Percentiles rank a stretch among this genome's conserved stretches.
Evolutionary conservation across 2,797 vertebrate species (phyloP).

Genomic region (Pipistrellus pipistrellus): DNA sequence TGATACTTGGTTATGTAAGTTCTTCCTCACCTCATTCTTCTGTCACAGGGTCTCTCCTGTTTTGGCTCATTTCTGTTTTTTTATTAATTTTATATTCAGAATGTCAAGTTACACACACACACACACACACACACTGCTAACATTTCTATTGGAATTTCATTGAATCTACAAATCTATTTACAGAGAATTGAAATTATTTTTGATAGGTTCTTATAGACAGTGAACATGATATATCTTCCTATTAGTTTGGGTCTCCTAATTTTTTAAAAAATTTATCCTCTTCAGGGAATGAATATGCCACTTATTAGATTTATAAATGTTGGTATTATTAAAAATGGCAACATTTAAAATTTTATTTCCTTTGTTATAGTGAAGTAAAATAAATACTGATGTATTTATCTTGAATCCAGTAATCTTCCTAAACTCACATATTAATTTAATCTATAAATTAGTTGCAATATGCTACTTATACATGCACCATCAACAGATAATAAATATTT

Average conservation of each 20-base stretch:
- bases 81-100: background rate
- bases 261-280: background rate
- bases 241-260: background rate
- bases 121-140: background rate
- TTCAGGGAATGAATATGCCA: background rate
- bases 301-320: background rate
- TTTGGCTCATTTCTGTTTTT: background rate
- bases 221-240: background rate
- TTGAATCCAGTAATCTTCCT: background rate
- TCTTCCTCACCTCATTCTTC: fast-evolving
- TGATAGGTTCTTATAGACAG: background rate
- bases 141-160: background rate
- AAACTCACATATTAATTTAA: background rate
- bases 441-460: background rate
- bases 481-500: background rate
- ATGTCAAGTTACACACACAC: background rate
- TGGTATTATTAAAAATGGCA: background rate
- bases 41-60: background rate
- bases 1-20: background rate
- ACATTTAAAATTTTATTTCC: background rate
- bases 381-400: background rate
- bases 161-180: background rate
- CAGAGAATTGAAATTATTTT: background rate
- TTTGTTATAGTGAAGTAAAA: background rate
- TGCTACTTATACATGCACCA: background rate